These are phyloP conservation scores for Antheraea assamensis DNA, from an alignment of 2,888 invertebrate genomes.

Conservation along the genomic window DNA sequence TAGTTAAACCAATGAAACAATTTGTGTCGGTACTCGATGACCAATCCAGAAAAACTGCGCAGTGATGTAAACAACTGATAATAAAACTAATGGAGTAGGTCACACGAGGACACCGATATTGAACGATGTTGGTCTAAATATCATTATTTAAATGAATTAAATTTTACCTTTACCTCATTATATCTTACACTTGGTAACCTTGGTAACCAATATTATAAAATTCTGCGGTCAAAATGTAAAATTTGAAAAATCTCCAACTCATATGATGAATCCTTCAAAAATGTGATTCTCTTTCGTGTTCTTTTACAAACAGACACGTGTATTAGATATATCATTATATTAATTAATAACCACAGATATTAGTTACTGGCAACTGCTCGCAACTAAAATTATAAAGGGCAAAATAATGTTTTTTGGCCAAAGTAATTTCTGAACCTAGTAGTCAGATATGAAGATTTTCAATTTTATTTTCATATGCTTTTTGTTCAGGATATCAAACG, in stretches of 20 bases:
- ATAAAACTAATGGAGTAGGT: conserved; percentile 24
- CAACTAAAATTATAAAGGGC: too few species aligned
- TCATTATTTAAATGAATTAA: background rate
- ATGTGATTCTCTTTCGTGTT: too few species aligned
- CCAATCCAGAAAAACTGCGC: conserved; percentile 11
- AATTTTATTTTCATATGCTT: too few species aligned
- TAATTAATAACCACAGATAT: too few species aligned
- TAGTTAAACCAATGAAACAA: background rate
- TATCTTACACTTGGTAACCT: background rate
- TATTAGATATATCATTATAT: too few species aligned
- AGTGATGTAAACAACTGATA: conserved; percentile 17
- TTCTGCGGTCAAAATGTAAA: background rate
- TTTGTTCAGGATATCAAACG: too few species aligned
- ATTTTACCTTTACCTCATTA: background rate
- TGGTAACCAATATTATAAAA: background rate
- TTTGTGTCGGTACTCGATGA: background rate
- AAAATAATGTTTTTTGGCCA: too few species aligned
- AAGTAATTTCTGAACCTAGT: too few species aligned
- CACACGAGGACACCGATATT: conserved; percentile 25
- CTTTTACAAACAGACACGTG: too few species aligned
- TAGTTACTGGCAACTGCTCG: too few species aligned
- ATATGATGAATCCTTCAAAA: too few species aligned
- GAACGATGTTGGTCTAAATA: background rate
- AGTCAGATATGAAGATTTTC: too few species aligned
- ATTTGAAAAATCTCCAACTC: background rate